phyloP scores from a whole-genome alignment of 2,888 invertebrate species.

The Cheilosia vernalis region DNA sequence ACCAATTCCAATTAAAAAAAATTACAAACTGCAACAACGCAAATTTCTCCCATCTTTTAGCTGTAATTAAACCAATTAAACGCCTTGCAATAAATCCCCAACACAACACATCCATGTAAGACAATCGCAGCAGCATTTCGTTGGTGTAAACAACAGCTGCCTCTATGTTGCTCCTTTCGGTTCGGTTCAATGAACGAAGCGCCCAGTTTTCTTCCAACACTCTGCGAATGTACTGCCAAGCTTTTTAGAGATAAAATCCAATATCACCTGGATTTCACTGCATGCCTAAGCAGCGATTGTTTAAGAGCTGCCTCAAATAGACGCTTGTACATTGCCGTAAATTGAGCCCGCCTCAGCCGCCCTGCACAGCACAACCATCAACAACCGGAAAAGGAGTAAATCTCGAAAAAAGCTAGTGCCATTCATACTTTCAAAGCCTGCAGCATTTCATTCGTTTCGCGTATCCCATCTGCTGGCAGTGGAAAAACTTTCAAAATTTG shows the following conservation, averaged over 20 bases:
- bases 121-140: slow-evolving; percentile 11
- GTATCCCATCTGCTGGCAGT: slow-evolving; percentile 61
- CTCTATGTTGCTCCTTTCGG: neutral
- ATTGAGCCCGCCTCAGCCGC: neutral
- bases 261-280: slow-evolving; percentile 39
- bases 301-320: slow-evolving; percentile 33
- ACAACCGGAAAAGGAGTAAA: slow-evolving; percentile 69
- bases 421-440: slow-evolving; percentile 64
- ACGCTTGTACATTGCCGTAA: slow-evolving; percentile 13
- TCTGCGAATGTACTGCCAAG: slow-evolving; percentile 37
- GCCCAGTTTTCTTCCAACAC: slow-evolving; percentile 42
- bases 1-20: neutral
- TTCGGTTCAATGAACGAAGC: slow-evolving; percentile 34
- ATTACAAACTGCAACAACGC: neutral
- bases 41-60: neutral
- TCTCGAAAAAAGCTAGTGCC: slow-evolving; percentile 55
- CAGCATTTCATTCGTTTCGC: slow-evolving; percentile 27
- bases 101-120: slow-evolving; percentile 5
- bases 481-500: slow-evolving; percentile 64
- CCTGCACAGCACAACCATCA: slow-evolving; percentile 35
- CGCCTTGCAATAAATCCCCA: slow-evolving; percentile 39
- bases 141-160: slow-evolving; percentile 5
- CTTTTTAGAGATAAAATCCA: slow-evolving; percentile 38
- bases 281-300: slow-evolving; percentile 41
- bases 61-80: slow-evolving; percentile 58